Base-by-base conservation (phyloP, 2,113 vertebrate genomes). In the Sander lucioperca region DNA sequence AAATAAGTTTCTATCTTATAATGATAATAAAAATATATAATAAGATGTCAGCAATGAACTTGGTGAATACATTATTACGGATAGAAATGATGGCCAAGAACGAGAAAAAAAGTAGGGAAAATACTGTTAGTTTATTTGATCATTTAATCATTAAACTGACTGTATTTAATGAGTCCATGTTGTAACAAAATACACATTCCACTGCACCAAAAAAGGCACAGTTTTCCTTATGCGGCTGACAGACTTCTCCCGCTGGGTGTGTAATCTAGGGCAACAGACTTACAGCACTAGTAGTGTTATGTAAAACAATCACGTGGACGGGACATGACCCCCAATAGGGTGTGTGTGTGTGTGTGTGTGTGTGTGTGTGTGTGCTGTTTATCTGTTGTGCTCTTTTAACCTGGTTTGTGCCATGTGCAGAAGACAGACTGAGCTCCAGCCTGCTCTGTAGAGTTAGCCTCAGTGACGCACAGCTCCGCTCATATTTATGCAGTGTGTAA, bases 251-350 rank as follows among this genome's bases (percentile, higher is more conserved):
- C 13, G 23, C 64, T 21, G 76, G 50, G 50, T 59, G 75, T 68
- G 68, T 83, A 79, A 88, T 85, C 66, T 57, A 43, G 84, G 79
- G 51, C 88, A 78, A 9, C 68, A 74, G 57, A 62, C 79, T 76
- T 74, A 87, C 69, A 63, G 80, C 85, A 25, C 72, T 84, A 73
- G 66, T 83, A 53, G 70, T 59, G 83, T 94, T 90, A 89, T 57
- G 78, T 91, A 92, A 93, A 89, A 64, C 50, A 53, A 79, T 72
- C 92, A 89, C 84, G 77, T 90, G 90, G 78, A 72, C 0, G 45
- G 77, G 79, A 72, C 77, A 70, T 54, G 75, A 92, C 86, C 89
- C 84, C 88, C 18, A 0, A 36, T 47, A 66, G 80, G 70, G 89
- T 45, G 56, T 71, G 27, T 27, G 25, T 54, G 21, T 77, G 74